Evolutionary conservation across 1,140 invertebrate species (phyloP).

Genomic region (Hyphantria cunea): DNA sequence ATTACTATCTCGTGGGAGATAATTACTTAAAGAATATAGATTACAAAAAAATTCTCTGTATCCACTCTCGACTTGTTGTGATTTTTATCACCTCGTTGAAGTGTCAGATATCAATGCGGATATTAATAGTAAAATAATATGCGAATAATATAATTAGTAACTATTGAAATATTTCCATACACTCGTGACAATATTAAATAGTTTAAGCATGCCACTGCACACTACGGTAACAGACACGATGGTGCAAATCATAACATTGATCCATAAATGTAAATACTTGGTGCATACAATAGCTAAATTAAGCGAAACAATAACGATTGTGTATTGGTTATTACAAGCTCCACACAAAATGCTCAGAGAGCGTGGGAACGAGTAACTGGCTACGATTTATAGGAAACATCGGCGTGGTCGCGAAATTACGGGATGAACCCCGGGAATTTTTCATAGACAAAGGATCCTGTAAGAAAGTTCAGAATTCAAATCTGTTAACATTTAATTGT

Average conservation of each 20-base stretch:
- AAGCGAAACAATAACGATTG: conserved; percentile 76
- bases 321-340: conserved; percentile 62
- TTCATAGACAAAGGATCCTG: conserved; percentile 39
- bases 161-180: conserved; percentile 21
- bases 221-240: conserved; percentile 28
- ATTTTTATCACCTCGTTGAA: no score
- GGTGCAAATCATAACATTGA: conserved; percentile 66
- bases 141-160: conserved; percentile 28
- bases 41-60: no score
- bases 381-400: conserved; percentile 51
- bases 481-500: conserved; percentile 15
- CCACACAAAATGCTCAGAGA: conserved; percentile 61
- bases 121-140: no score
- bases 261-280: conserved; percentile 68
- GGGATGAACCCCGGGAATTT: conserved; percentile 45
- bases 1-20: no score
- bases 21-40: no score
- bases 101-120: no score
- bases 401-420: conserved; percentile 39
- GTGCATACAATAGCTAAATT: conserved; percentile 72
- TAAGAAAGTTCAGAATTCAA: conserved; percentile 32
- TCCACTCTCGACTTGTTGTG: no score
- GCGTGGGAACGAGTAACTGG: conserved; percentile 64
- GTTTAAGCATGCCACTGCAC: conserved; percentile 3
- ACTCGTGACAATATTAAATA: conserved; percentile 24